Percentiles rank a stretch among this genome's conserved stretches.
Conservation (phyloP, 2,888 invertebrate genomes). For the Pegoplata infirma region DNA sequence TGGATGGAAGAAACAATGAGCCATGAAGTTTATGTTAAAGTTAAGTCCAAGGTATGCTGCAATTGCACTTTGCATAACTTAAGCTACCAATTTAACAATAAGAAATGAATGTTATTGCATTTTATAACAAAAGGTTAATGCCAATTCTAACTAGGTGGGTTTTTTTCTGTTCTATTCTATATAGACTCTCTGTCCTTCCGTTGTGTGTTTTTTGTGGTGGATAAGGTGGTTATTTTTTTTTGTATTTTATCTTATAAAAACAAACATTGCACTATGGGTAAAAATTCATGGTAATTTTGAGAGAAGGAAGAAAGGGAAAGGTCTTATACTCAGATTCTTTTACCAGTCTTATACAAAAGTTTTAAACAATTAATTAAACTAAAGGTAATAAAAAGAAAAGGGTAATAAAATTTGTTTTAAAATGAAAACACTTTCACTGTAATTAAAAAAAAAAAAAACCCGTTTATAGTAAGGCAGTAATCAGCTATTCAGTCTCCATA, state of each 20-base stretch:
- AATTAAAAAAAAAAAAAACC: no score
- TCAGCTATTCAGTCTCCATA: no score
- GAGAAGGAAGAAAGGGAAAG: not conserved
- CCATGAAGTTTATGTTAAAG: constrained; percentile 25
- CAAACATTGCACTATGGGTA: not conserved
- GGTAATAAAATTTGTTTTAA: no score
- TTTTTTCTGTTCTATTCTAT: not conserved
- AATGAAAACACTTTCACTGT: no score
- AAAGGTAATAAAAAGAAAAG: no score
- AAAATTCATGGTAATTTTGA: no score
- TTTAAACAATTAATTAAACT: no score
- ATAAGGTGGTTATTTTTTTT: no score
- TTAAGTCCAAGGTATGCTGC: constrained; percentile 32
- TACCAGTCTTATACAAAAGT: no score
- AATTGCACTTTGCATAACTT: constrained; percentile 62
- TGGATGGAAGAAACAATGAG: constrained; percentile 31
- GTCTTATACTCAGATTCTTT: no score
- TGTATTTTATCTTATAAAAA: not conserved
- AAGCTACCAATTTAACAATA: constrained; percentile 59
- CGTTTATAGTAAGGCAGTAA: no score
- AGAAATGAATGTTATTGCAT: constrained; percentile 53
- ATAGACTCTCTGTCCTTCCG: not conserved
- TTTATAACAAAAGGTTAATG: constrained; percentile 46
- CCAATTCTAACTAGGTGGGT: constrained; percentile 50
- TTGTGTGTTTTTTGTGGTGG: not conserved